Evolutionary conservation across 2,797 vertebrate species (phyloP).

Genomic region (Gymnothorax reevesii): DNA sequence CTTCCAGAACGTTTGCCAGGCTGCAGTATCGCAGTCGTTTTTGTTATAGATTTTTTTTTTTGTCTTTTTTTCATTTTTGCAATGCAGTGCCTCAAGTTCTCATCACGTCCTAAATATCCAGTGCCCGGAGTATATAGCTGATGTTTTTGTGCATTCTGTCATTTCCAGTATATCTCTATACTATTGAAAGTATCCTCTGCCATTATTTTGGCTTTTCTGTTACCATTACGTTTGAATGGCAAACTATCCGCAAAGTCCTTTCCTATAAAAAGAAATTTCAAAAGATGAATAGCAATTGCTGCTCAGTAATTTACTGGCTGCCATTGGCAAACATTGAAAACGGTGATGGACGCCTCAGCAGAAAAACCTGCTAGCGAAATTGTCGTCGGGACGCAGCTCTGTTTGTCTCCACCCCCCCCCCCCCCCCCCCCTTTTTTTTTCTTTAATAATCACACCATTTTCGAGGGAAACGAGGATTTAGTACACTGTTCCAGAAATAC

Average conservation of each 20-base stretch:
- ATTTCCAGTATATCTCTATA: slow-evolving; percentile 2
- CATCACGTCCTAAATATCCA: neutral
- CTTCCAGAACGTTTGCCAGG: neutral
- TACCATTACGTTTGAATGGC: neutral
- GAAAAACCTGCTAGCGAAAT: neutral
- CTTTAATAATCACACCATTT: neutral
- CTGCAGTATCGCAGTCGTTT: neutral
- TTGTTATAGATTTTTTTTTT: too few species aligned
- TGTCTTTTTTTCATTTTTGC: neutral
- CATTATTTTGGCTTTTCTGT: neutral
- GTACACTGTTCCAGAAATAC: neutral
- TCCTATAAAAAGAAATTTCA: neutral
- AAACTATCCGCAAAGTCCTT: neutral
- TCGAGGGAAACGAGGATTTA: neutral
- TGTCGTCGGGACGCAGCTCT: neutral
- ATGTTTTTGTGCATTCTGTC: slow-evolving; percentile 14
- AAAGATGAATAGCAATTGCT: neutral
- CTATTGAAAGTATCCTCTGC: neutral
- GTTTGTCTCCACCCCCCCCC: neutral
- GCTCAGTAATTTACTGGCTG: neutral
- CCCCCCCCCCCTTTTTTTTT: neutral
- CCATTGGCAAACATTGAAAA: neutral
- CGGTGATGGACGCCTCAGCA: neutral
- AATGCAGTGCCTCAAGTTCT: slow-evolving; percentile 7
- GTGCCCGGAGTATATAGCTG: slow-evolving; percentile 1